Evolutionary conservation across 1,140 invertebrate genomes (phyloP).

Genomic region (Macrobrachium rosenbergii): DNA sequence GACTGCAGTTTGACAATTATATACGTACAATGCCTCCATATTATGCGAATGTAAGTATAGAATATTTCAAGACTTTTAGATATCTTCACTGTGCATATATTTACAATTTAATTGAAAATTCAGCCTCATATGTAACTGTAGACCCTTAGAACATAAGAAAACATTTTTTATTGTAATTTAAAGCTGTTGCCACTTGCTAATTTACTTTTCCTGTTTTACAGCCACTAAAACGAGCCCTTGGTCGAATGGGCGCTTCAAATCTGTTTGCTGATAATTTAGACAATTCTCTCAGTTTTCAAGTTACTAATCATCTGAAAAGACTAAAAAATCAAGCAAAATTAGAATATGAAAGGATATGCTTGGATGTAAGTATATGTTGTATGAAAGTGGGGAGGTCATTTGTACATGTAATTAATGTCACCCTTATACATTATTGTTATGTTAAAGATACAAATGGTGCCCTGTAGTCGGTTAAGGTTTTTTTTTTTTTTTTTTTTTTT

Average conservation of each 20-base stretch:
- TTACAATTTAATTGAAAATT: too few relatives aligned
- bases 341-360: constrained; percentile 90
- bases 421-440: neutral
- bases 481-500: too few relatives aligned
- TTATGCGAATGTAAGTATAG: constrained; percentile 85
- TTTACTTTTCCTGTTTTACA: constrained; percentile 68
- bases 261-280: constrained; percentile 93
- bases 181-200: neutral
- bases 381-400: neutral
- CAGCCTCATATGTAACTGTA: too few relatives aligned
- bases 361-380: constrained; percentile 76
- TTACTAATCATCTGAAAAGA: constrained; percentile 94
- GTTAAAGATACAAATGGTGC: too few relatives aligned
- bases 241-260: constrained; percentile 86
- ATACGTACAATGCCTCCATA: constrained; percentile 95
- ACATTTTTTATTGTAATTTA: constrained; percentile 27
- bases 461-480: neutral
- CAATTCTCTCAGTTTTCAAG: constrained; percentile 91
- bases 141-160: too few relatives aligned
- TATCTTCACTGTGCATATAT: too few relatives aligned
- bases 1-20: constrained; percentile 92
- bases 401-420: neutral
- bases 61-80: too few relatives aligned
- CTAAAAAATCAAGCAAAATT: constrained; percentile 96
- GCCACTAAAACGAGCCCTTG: constrained; percentile 90